A percentile compares a stretch with the other conserved stretches of the same genome.
These are phyloP conservation scores for Luehdorfia chinensis DNA, from an alignment of 1,140 invertebrate species.

Conservation along the genomic window DNA sequence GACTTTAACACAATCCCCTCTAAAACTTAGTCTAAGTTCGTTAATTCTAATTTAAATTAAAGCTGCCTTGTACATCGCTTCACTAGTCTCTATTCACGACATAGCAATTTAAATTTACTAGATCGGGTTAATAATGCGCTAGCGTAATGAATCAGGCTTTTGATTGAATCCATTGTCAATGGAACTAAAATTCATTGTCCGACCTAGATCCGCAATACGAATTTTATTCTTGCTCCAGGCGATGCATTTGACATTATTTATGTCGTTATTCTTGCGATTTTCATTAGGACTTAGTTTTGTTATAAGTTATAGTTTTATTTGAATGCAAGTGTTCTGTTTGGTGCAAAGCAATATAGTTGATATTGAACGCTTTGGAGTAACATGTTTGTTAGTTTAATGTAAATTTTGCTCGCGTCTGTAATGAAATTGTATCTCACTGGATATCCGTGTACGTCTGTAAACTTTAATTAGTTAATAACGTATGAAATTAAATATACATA, in stretches of 20 bases:
- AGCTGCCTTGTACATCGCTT: constrained; percentile 9
- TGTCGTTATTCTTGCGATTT: constrained; percentile 25
- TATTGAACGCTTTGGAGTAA: constrained; percentile 23
- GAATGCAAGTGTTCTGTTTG: background rate
- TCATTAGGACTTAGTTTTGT: constrained; percentile 17
- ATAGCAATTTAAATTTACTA: constrained; percentile 18
- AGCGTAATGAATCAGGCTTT: constrained; percentile 41
- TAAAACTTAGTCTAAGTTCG: too few species aligned
- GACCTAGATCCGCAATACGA: constrained; percentile 50
- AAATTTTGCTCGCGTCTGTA: too few species aligned
- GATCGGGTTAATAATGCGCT: constrained; percentile 27
- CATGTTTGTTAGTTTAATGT: too few species aligned
- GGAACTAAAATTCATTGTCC: constrained; percentile 48
- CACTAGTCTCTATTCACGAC: constrained; percentile 14
- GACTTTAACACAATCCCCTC: too few species aligned
- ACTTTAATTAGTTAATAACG: too few species aligned
- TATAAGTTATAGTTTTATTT: constrained; percentile 24
- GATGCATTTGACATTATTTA: constrained; percentile 41
- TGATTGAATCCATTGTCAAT: constrained; percentile 54
- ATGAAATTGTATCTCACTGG: too few species aligned
- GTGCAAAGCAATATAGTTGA: constrained; percentile 23
- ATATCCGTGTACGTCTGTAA: too few species aligned
- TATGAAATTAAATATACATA: too few species aligned
- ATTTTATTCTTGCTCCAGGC: constrained; percentile 34
- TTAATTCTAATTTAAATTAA: background rate